A percentile compares a stretch with the other conserved stretches of the same genome.
phyloP scores from a whole-genome alignment of 2,888 invertebrate species.

The Lepas anatifera region DNA sequence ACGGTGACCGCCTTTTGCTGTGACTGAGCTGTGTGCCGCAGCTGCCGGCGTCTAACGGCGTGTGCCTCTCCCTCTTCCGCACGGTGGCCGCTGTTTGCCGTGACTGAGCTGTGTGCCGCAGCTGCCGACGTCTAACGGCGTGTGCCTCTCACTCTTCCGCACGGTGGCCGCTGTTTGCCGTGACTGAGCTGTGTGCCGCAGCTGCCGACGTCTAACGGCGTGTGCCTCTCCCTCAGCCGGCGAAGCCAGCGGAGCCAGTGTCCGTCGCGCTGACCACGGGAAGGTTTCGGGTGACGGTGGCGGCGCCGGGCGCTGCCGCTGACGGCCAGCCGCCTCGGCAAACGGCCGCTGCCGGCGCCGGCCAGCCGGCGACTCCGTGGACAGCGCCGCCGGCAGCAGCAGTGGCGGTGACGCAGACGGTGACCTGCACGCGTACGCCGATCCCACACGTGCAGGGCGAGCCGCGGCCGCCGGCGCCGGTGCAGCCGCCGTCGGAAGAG shows the following conservation, averaged over 20 bases:
- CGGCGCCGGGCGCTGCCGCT: not conserved
- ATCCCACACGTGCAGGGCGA: not conserved
- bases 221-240: not conserved
- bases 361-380: too few relatives aligned
- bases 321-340: not conserved
- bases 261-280: not conserved
- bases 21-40: too few relatives aligned
- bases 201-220: not conserved
- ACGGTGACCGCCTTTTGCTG: too few relatives aligned
- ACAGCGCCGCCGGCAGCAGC: not conserved
- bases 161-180: too few relatives aligned
- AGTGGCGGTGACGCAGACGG: not conserved
- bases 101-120: too few relatives aligned
- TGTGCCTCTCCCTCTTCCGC: too few relatives aligned
- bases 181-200: not conserved
- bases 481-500: too few relatives aligned
- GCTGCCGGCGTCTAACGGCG: too few relatives aligned
- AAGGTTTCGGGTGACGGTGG: not conserved
- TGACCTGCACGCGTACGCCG: not conserved
- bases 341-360: too few relatives aligned
- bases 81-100: too few relatives aligned
- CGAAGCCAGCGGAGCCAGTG: not conserved
- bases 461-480: not conserved
- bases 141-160: too few relatives aligned
- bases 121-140: too few relatives aligned